A percentile compares a stretch with the other conserved stretches of the same genome.
Conservation (phyloP, 2,888 invertebrate genomes). For the Nezara viridula region DNA sequence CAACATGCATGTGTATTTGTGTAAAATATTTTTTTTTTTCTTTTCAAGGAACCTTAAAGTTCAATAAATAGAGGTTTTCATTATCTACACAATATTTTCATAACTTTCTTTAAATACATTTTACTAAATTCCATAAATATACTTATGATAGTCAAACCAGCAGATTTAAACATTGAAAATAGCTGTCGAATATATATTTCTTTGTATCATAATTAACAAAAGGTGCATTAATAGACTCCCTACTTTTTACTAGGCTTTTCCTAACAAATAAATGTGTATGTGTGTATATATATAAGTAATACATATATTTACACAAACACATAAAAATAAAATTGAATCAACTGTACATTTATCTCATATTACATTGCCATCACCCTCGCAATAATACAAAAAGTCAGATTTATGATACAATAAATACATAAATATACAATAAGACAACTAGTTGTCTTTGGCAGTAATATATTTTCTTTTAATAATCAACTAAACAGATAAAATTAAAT, state of each 20-base stretch:
- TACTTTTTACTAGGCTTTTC: background rate
- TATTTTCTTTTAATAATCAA: constrained; percentile 3
- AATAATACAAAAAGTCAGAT: constrained; percentile 20
- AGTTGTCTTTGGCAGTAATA: constrained; percentile 20
- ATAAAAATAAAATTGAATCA: background rate
- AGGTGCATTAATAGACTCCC: background rate
- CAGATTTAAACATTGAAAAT: background rate
- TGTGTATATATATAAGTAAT: background rate
- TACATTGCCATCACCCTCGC: constrained; percentile 5
- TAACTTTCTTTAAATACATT: background rate
- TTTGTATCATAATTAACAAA: background rate
- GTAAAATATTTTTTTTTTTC: no score
- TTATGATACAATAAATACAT: constrained; percentile 49
- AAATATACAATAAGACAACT: constrained; percentile 23
- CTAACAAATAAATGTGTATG: background rate
- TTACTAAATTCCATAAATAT: background rate
- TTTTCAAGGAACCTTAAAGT: background rate
- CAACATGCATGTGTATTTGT: no score
- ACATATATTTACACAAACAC: background rate
- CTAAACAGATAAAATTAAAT: background rate
- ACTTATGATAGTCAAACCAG: background rate
- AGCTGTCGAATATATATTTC: background rate
- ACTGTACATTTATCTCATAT: constrained; percentile 6
- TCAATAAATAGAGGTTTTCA: background rate
- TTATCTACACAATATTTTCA: background rate